Percentiles rank a stretch among this genome's conserved stretches.
Evolutionary conservation across 1,140 invertebrate genomes (phyloP).

Genomic region (Drosophila bipectinata): DNA sequence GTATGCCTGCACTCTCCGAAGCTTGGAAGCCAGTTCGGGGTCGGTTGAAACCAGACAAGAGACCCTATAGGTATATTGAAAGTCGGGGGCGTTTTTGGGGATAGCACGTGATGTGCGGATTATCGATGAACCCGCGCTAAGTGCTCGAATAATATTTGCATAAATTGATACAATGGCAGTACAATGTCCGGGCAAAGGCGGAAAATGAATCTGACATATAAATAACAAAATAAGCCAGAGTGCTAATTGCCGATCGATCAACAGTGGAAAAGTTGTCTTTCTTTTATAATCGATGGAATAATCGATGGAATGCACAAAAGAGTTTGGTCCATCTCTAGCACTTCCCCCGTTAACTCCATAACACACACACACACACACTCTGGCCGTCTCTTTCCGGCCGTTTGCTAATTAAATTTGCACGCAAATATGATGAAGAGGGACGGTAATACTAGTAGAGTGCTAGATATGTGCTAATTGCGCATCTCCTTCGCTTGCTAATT

Average conservation of each 20-base stretch:
- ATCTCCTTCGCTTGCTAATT: constrained; percentile 55
- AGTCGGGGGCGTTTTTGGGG: constrained; percentile 26
- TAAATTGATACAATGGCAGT: neutral
- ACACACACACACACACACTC: neutral
- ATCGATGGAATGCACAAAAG: constrained; percentile 20
- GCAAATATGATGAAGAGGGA: constrained; percentile 29
- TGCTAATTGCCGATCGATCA: constrained; percentile 49
- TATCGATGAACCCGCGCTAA: constrained; percentile 26
- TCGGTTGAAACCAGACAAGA: constrained; percentile 24
- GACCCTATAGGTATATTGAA: neutral
- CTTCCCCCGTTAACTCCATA: neutral
- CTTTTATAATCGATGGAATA: constrained; percentile 16
- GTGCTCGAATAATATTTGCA: constrained; percentile 22
- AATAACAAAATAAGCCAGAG: constrained; percentile 29
- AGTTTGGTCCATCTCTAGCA: constrained; percentile 19
- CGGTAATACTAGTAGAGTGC: constrained; percentile 11
- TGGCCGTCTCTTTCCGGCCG: neutral
- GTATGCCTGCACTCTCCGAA: constrained; percentile 15
- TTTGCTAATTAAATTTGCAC: constrained; percentile 68
- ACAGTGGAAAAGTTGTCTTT: constrained; percentile 50
- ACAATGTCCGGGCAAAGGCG: constrained; percentile 16
- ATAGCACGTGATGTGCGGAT: constrained; percentile 31
- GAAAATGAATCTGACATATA: constrained; percentile 58
- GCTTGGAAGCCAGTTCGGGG: neutral
- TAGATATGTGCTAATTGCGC: constrained; percentile 72